A percentile compares a stretch with the other conserved stretches of the same genome.
Evolutionary conservation across 37 sponge, comb jelly and placozoan genomes (phyloP).

Genomic region (Hexactinellida sp.): DNA sequence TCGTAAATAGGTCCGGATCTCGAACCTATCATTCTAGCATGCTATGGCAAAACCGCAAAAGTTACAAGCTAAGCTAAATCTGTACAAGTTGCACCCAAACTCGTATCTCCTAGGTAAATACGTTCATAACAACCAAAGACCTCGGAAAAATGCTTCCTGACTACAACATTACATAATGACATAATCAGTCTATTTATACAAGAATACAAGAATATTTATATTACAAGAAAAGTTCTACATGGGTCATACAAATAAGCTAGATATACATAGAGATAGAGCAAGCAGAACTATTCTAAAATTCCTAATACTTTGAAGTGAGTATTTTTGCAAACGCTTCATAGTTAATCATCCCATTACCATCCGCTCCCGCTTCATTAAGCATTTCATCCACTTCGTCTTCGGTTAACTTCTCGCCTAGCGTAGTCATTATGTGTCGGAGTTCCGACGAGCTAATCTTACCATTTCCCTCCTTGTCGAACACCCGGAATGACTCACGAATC

Average conservation of each 20-base stretch:
- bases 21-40: too few relatives aligned
- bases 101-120: too few relatives aligned
- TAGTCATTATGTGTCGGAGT: background rate
- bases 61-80: too few relatives aligned
- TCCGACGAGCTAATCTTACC: background rate
- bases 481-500: background rate
- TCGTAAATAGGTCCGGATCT: too few relatives aligned
- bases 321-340: background rate
- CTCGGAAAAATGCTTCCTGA: too few relatives aligned
- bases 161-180: background rate
- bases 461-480: background rate
- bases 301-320: slow-evolving; percentile 7
- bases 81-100: too few relatives aligned
- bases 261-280: too few relatives aligned
- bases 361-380: slow-evolving; percentile 2
- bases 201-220: background rate
- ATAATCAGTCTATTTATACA: background rate
- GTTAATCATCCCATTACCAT: slow-evolving; percentile 13
- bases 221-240: background rate
- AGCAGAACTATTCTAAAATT: background rate
- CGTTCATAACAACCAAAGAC: too few relatives aligned
- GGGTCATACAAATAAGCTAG: background rate
- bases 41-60: too few relatives aligned
- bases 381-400: slow-evolving; percentile 11
- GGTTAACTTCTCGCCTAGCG: slow-evolving; percentile 7